Evolutionary conservation across 1,140 invertebrate species (phyloP).

Genomic region (Nymphalis io): DNA sequence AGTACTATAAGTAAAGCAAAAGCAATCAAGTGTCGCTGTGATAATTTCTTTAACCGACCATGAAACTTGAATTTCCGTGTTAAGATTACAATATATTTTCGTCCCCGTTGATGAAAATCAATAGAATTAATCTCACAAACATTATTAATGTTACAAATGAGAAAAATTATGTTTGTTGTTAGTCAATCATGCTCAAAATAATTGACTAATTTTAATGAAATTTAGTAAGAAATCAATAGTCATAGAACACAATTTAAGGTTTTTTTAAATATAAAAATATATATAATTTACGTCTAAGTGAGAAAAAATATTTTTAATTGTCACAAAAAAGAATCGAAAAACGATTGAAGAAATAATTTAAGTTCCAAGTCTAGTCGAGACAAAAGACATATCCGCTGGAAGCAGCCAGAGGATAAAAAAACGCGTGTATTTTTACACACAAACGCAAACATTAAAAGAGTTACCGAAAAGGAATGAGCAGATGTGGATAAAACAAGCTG

Average conservation of each 20-base stretch:
- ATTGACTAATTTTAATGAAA: too few species aligned
- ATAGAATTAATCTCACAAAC: neutral
- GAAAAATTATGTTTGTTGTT: too few species aligned
- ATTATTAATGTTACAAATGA: too few species aligned
- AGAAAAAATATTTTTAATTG: neutral
- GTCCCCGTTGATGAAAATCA: conserved; percentile 11
- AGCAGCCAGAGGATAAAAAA: conserved; percentile 48
- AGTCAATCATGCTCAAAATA: too few species aligned
- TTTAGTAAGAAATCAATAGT: too few species aligned
- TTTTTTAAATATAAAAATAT: too few species aligned
- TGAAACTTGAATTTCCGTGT: conserved; percentile 30
- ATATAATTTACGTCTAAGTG: too few species aligned
- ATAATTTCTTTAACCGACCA: conserved; percentile 21
- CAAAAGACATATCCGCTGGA: conserved; percentile 47
- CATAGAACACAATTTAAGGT: too few species aligned
- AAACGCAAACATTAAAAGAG: conserved; percentile 59
- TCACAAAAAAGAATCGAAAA: neutral
- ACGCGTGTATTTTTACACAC: conserved; percentile 58
- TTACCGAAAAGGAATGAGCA: conserved; percentile 54
- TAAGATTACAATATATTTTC: conserved; percentile 23
- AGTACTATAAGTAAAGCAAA: conserved; percentile 10
- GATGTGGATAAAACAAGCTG: conserved; percentile 35
- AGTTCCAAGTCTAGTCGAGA: conserved; percentile 15
- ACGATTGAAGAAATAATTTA: neutral
- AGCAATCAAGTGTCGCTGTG: conserved; percentile 14